Evolutionary conservation across 1,140 invertebrate species (phyloP).

Genomic region (Caenorhabditis briggsae): DNA sequence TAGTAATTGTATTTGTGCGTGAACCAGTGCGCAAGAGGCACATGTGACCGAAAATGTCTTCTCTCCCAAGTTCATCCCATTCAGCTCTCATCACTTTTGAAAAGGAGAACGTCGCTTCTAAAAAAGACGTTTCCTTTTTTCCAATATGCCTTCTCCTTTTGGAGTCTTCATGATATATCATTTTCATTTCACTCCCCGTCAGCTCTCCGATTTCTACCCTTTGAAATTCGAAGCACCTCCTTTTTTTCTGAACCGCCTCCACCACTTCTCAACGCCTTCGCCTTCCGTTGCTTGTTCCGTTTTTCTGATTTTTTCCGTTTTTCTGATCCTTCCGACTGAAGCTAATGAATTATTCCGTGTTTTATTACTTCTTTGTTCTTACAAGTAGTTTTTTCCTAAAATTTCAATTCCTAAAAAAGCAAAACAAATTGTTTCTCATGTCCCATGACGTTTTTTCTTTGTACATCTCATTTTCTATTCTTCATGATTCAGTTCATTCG

Average conservation of each 20-base stretch:
- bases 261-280: conserved; percentile 22
- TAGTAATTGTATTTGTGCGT: conserved; percentile 35
- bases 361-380: not conserved
- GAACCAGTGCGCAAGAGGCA: conserved; percentile 9
- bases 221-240: conserved; percentile 39
- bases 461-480: not conserved
- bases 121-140: not conserved
- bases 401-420: not conserved
- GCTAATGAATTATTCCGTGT: not conserved
- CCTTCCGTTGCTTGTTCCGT: not conserved
- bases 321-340: not conserved
- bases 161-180: conserved; percentile 25
- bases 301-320: not conserved
- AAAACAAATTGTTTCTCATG: not conserved
- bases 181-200: conserved; percentile 1
- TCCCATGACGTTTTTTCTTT: not conserved
- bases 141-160: not conserved
- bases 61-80: not conserved
- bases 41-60: conserved; percentile 20
- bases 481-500: conserved; percentile 48
- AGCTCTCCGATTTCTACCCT: conserved; percentile 45
- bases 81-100: no score
- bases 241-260: not conserved
- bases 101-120: not conserved
- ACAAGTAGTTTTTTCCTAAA: not conserved